Conservation (phyloP, 2,113 vertebrate genomes). For the Syrrhaptes paradoxus region DNA sequence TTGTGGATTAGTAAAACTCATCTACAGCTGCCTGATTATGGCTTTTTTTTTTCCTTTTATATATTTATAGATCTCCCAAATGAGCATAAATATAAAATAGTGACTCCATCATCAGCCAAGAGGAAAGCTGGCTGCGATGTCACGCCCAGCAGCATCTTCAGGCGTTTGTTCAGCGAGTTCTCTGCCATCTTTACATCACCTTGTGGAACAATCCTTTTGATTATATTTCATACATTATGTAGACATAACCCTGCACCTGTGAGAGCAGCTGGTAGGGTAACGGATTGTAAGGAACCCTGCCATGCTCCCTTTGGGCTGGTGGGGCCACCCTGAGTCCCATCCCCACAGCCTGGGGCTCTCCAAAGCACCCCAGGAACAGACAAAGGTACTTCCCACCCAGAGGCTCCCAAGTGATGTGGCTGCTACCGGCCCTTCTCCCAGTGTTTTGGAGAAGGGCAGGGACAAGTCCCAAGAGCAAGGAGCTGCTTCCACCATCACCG, state of each 20-base stretch:
- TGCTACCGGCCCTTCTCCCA: neutral
- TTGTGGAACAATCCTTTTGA: neutral
- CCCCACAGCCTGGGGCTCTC: neutral
- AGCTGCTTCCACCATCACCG: neutral
- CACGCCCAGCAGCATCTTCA: neutral
- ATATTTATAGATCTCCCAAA: conserved; percentile 46
- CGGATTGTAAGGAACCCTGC: accelerated
- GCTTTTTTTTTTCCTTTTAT: neutral
- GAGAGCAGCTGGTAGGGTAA: neutral
- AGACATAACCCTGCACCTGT: neutral
- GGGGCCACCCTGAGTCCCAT: neutral
- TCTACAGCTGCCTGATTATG: conserved; percentile 25
- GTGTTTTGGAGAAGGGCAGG: neutral
- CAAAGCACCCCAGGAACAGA: neutral
- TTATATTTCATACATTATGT: neutral
- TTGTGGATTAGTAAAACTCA: conserved; percentile 41
- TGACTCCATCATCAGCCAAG: conserved; percentile 7
- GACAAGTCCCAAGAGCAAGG: accelerated
- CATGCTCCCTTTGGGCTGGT: neutral
- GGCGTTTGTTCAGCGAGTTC: neutral
- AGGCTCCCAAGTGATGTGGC: neutral
- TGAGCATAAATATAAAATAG: conserved; percentile 38
- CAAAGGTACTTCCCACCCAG: neutral
- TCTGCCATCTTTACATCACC: neutral
- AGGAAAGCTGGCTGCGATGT: neutral